phyloP scores from a whole-genome alignment of 2,113 vertebrate species.

The Lophius piscatorius region DNA sequence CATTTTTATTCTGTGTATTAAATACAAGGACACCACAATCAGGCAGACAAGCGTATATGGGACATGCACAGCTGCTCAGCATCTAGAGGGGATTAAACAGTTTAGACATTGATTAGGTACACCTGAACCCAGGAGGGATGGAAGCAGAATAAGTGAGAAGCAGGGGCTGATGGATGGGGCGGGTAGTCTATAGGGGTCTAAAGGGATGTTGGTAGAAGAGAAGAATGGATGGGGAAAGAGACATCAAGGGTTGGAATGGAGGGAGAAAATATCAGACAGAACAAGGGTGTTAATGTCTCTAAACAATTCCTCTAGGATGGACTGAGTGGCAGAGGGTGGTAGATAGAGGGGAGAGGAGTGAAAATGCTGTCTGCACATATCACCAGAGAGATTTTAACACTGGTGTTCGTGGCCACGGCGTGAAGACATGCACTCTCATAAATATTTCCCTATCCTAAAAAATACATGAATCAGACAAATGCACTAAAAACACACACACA shows the following conservation, averaged over 20 bases:
- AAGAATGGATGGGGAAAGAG: constrained; percentile 41
- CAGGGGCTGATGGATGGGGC: not conserved
- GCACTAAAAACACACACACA: constrained; percentile 3
- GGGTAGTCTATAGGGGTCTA: constrained; percentile 13
- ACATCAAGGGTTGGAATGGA: not conserved
- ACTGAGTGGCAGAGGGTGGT: constrained; percentile 24
- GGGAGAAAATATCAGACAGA: constrained; percentile 29
- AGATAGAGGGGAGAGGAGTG: constrained; percentile 34
- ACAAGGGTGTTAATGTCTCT: constrained; percentile 64
- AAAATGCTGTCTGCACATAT: constrained; percentile 44
- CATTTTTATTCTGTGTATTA: constrained; percentile 47
- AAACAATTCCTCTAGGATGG: constrained; percentile 51
- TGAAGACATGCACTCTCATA: constrained; percentile 50
- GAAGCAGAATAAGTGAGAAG: constrained; percentile 1
- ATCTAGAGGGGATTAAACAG: constrained; percentile 58
- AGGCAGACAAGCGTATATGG: constrained; percentile 19
- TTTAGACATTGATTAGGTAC: constrained; percentile 68
- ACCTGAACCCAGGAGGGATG: constrained; percentile 55
- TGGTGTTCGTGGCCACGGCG: constrained; percentile 58
- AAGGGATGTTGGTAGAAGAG: constrained; percentile 38
- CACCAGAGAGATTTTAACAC: constrained; percentile 69
- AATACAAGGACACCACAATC: constrained; percentile 47
- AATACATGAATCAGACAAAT: constrained; percentile 11
- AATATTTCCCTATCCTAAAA: constrained; percentile 10
- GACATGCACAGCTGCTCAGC: constrained; percentile 22